These are phyloP conservation scores for Trissolcus brochymenae DNA, from an alignment of 2,888 invertebrate genomes.

Conservation along the genomic window DNA sequence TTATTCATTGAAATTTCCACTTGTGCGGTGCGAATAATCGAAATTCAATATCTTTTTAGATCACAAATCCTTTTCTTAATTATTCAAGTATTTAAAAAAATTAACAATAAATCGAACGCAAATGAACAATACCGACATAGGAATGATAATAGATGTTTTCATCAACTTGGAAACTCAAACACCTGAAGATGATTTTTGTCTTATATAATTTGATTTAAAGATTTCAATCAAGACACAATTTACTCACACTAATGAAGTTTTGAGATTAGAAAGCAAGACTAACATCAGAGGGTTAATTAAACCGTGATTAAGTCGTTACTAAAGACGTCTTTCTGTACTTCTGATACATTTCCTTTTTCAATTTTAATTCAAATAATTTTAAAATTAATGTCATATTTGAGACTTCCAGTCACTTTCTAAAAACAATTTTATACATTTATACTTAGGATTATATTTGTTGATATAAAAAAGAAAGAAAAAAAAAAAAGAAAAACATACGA, in stretches of 20 bases:
- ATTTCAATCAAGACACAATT: constrained; percentile 28
- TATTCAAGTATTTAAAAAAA: too few species aligned
- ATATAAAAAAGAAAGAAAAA: too few species aligned
- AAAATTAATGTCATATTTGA: too few species aligned
- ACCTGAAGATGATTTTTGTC: neutral
- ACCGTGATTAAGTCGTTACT: constrained; percentile 40
- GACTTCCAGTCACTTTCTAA: too few species aligned
- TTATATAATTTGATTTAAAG: constrained; percentile 2
- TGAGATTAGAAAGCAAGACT: constrained; percentile 48
- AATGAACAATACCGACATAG: neutral
- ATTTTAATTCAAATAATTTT: constrained; percentile 10
- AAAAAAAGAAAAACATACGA: too few species aligned
- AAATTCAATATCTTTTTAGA: neutral
- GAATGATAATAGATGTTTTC: neutral
- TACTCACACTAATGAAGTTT: constrained; percentile 40
- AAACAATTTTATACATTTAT: too few species aligned
- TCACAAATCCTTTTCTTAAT: too few species aligned
- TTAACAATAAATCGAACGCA: too few species aligned
- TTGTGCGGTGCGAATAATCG: neutral
- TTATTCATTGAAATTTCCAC: constrained; percentile 18
- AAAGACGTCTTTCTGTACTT: constrained; percentile 1
- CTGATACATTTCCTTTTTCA: neutral
- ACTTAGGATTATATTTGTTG: too few species aligned
- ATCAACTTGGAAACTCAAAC: neutral
- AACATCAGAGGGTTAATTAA: constrained; percentile 41